Evolutionary conservation across 2,797 vertebrate genomes (phyloP), one percentile per base, ranked within the genome.

Genomic region (Bradypus variegatus): DNA sequence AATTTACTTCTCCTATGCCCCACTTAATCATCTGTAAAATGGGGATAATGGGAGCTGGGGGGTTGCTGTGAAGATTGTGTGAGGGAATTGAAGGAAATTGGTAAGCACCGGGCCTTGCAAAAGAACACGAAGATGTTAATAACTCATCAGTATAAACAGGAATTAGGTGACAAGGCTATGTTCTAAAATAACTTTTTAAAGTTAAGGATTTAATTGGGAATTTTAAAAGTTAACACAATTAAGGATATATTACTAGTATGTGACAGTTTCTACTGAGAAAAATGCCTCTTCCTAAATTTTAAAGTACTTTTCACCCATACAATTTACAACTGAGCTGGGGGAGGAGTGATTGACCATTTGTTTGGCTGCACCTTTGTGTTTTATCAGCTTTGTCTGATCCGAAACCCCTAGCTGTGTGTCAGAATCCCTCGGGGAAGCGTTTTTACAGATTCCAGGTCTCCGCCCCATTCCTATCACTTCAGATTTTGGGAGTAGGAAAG

Each of bases 81-180:
- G 81, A 62, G 27, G 6, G 16, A 72, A 48, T 4, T 3, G 67
- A 58, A 83, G 80, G 90, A 79, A 90, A 70, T 38, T 13, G 38
- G 76, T 19, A 13, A 77, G 53, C 65, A 1, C 1, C 1, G 64
- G 27, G 31, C 25, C 75, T 70, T 80, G 88, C 69, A 67, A 70
- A 31, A 4, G 50, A 18, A 8, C 69, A 29, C 69, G 69, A 64
- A 76, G 85, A 45, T 77, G 12, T 14, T 50, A 53, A 62, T 27
- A n/a, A 64, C 81, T 85, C 82, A 36, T 92, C 53, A 8, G 31
- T 64, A 16, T 75, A 86, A 82, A 90, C 62, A 53, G 90, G 88
- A 85, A 67, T 90, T 70, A 31, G 77, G 90, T 64, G 76, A 15
- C 85, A 72, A 90, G 84, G 83, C 78, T 88, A 55, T 15, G 6